Evolutionary conservation across 2,888 invertebrate species (phyloP), one percentile per base, ranked within the genome.

Genomic region (Panopea generosa): DNA sequence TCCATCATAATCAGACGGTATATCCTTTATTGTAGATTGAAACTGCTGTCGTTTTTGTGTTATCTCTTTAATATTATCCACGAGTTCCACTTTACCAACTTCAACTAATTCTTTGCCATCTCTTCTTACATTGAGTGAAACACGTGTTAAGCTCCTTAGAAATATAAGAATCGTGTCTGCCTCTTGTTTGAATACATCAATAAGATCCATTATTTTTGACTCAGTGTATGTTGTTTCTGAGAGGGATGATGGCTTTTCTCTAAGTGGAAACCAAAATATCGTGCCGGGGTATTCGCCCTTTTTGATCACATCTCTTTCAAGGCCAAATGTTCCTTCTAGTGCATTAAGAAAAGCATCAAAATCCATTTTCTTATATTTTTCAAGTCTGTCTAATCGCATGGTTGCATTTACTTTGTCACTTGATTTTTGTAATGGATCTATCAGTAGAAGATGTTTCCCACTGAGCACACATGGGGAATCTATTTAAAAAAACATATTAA

Each of bases 191-290:
- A 90, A 89, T 2, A 88, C 80, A 3, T 80, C 66, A 26, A 90
- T 84, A 4, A 91, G 74, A 4, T 82, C 82, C 16, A 66, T 40
- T 9, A 90, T 79, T 52, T 87, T 86, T n/a, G 79, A 57, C 14
- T 77, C 63, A 16, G 68, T 40, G 70, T 89, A 91, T 2, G 82
- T 27, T 6, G 75, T 86, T 18, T 83, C 79, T 14, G 89, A 90
- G 16, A 91, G 67, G 3, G 77, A 72, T 4, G 89, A 87, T n/a
- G 71, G 24, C 33, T 52, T 53, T 7, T 73, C 57, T 20, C 91
- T 79, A 6, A 91, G 75, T n/a, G 90, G 90, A 68, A 91, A 91
- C 80, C 90, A 82, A 59, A 91, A 90, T 55, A 91, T 29, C 4
- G 90, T 90, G 14, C 90, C 90, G 9, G 79, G 47, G 57, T 80